A percentile compares a stretch with the other conserved stretches of the same genome.
phyloP scores from a whole-genome alignment of 2,113 vertebrate species.

The Sterna hirundo region DNA sequence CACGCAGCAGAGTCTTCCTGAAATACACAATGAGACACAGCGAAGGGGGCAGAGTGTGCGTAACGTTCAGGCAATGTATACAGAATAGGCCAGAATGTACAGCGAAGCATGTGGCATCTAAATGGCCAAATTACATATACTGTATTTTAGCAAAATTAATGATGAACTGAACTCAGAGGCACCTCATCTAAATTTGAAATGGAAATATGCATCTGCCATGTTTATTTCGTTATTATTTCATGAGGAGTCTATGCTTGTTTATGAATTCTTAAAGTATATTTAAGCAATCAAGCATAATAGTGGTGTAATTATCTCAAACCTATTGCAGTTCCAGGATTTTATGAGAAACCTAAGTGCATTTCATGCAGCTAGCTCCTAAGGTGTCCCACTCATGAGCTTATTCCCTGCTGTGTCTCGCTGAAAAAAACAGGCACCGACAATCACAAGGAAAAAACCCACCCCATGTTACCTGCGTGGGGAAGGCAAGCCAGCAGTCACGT shows the following conservation, averaged over 20 bases:
- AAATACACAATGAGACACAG: neutral
- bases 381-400: neutral
- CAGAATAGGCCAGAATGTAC: neutral
- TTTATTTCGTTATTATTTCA: slow-evolving; percentile 68
- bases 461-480: neutral
- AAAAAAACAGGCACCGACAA: neutral
- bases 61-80: neutral
- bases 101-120: neutral
- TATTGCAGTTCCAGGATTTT: slow-evolving; percentile 45
- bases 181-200: slow-evolving; percentile 51
- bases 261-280: slow-evolving; percentile 69
- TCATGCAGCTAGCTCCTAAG: slow-evolving; percentile 27
- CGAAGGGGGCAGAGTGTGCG: neutral
- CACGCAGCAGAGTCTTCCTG: neutral
- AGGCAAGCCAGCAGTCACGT: neutral
- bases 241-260: slow-evolving; percentile 58
- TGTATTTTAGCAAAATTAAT: slow-evolving; percentile 38
- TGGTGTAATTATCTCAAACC: slow-evolving; percentile 62
- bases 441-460: neutral
- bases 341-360: slow-evolving; percentile 36
- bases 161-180: neutral
- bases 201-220: slow-evolving; percentile 39
- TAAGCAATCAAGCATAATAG: slow-evolving; percentile 68
- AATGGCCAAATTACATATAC: slow-evolving; percentile 28
- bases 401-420: neutral